phyloP scores from a whole-genome alignment of 2,113 vertebrate genomes.

The Ondatra zibethicus region DNA sequence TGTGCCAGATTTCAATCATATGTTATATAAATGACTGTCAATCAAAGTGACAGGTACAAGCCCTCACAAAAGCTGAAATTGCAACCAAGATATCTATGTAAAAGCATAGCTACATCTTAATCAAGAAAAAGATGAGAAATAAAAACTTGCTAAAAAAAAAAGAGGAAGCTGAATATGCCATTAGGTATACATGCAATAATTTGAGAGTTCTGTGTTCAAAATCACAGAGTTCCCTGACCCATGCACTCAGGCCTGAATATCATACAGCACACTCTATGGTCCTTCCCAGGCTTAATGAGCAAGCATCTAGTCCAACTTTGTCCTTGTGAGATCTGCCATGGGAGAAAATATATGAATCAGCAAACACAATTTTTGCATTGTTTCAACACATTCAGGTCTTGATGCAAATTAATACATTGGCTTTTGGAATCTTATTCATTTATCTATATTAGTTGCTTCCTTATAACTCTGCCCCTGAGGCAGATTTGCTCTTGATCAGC shows the following conservation, averaged over 20 bases:
- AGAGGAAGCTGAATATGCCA: not conserved
- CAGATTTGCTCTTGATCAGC: conserved; percentile 12
- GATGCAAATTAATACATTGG: conserved; percentile 32
- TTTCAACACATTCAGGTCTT: conserved; percentile 2
- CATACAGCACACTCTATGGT: not conserved
- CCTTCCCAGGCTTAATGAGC: not conserved
- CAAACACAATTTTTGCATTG: conserved; percentile 3
- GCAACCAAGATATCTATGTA: not conserved
- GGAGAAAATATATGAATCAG: conserved; percentile 1
- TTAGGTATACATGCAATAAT: not conserved
- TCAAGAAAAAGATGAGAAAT: not conserved
- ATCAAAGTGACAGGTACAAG: not conserved
- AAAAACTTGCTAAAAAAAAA: not conserved
- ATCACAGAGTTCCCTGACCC: not conserved
- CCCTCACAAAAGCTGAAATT: conserved; percentile 11
- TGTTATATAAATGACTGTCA: not conserved
- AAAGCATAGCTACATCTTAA: not conserved
- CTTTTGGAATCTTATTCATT: conserved; percentile 52
- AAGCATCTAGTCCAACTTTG: not conserved
- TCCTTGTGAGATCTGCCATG: not conserved
- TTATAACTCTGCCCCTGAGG: not conserved
- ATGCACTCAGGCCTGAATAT: not conserved
- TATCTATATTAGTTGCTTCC: conserved; percentile 42
- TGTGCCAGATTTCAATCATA: not conserved
- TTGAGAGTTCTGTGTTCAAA: not conserved